Percentiles rank a stretch among this genome's conserved stretches.
phyloP scores from a whole-genome alignment of 2,797 vertebrate genomes.

The Lacerta bilineata region DNA sequence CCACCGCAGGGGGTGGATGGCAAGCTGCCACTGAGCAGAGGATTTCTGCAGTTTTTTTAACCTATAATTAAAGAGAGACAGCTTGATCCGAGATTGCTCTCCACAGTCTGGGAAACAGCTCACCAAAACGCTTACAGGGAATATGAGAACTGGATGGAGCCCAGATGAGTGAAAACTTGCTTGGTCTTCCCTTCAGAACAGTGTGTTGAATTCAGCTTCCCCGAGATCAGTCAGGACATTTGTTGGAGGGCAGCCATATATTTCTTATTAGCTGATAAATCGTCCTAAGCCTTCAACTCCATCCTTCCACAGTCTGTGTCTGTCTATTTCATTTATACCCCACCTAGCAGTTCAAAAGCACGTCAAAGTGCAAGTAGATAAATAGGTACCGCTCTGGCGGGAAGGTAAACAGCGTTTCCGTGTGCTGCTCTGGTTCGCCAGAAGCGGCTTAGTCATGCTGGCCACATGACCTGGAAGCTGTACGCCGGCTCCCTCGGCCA shows the following conservation, averaged over 20 bases:
- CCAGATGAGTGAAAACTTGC: not conserved
- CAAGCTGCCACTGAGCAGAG: not conserved
- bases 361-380: too few relatives aligned
- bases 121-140: not conserved
- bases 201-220: not conserved
- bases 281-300: not conserved
- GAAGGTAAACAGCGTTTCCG: too few relatives aligned
- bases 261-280: not conserved
- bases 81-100: not conserved
- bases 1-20: not conserved
- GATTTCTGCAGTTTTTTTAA: not conserved
- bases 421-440: too few relatives aligned
- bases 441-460: too few relatives aligned
- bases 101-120: not conserved
- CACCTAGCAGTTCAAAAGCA: too few relatives aligned
- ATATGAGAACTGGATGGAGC: not conserved
- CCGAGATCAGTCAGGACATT: not conserved
- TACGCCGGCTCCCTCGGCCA: too few relatives aligned
- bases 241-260: not conserved
- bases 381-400: too few relatives aligned
- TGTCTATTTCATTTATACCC: too few relatives aligned
- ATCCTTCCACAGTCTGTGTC: too few relatives aligned
- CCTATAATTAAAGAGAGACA: not conserved
- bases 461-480: too few relatives aligned
- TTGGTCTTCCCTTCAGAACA: not conserved